Evolutionary conservation across 2,797 vertebrate genomes (phyloP).

Genomic region (Lemur catta): DNA sequence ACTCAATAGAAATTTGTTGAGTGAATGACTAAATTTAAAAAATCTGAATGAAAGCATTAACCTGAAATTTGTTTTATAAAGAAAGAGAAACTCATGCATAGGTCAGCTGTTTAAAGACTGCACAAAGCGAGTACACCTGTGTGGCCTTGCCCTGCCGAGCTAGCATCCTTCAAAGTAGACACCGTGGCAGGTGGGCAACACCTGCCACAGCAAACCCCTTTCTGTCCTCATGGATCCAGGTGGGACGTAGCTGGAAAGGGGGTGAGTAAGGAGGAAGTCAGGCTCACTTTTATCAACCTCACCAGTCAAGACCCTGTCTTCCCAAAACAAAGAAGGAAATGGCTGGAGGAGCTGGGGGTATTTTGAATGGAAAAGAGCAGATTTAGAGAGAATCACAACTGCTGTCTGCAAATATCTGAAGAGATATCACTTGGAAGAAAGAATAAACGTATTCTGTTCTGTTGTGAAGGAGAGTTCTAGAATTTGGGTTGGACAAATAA

Average conservation of each 20-base stretch:
- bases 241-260: background rate
- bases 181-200: background rate
- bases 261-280: background rate
- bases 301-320: background rate
- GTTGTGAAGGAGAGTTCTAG: background rate
- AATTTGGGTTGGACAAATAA: background rate
- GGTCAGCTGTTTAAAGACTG: background rate
- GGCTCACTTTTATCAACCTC: background rate
- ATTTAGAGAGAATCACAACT: background rate
- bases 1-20: background rate
- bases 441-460: background rate
- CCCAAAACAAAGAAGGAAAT: background rate
- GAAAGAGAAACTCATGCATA: background rate
- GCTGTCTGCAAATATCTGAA: slow-evolving; percentile 16
- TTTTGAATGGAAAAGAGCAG: background rate
- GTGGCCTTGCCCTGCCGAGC: background rate
- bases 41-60: background rate
- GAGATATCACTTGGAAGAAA: background rate
- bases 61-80: background rate
- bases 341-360: background rate
- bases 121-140: background rate
- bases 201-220: background rate
- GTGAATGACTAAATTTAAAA: slow-evolving; percentile 3
- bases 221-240: background rate
- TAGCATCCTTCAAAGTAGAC: background rate